Base-by-base conservation (phyloP, 2,113 vertebrate species). In the Cheirogaleus medius region DNA sequence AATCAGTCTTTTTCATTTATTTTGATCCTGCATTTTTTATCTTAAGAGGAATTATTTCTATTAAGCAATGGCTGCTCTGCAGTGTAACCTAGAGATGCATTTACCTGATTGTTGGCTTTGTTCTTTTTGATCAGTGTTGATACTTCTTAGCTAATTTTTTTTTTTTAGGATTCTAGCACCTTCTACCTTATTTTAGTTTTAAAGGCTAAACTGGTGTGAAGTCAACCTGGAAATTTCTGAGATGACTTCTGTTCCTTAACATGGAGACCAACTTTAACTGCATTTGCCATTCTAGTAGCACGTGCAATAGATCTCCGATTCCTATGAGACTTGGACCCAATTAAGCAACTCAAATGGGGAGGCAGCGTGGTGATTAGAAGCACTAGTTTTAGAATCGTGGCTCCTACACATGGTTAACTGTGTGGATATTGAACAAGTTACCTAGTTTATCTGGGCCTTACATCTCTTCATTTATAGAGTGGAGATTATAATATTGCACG, bases 131-230 rank as follows among this genome's bases (percentile, higher is more conserved):
- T 52, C 17, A 21, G 29, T 2, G 2, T n/a, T 82, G 10, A 47
- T 71, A 78, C 10, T 29, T 68, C 64, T 80, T 47, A 81, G 63
- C 27, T 64, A 13, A 68, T 42, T 17, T 80, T 58, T 15, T 80
- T 47, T 47, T 32, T 37, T 3, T 11, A 91, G 6, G 13, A 64
- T 12, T 49, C 5, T 73, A 47, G 32, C 3, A 92, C 29, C 10
- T 76, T 27, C 15, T 90, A 42, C 20, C n/a, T 93, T 95, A 87
- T 92, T 94, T 96, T 90, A 84, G 76, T 76, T 23, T 37, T 68
- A 68, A 92, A 76, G 49, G 32, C 18, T 49, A 78, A 80, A 21
- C 13, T 77, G 44, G 6, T 73, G 44, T 20, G 8, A 73, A 95
- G 77, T 42, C 44, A 44, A 69, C 39, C n/a, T 91, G 37, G 71